Base-by-base conservation (phyloP, 2,888 invertebrate species). In the Limnephilus rhombicus region DNA sequence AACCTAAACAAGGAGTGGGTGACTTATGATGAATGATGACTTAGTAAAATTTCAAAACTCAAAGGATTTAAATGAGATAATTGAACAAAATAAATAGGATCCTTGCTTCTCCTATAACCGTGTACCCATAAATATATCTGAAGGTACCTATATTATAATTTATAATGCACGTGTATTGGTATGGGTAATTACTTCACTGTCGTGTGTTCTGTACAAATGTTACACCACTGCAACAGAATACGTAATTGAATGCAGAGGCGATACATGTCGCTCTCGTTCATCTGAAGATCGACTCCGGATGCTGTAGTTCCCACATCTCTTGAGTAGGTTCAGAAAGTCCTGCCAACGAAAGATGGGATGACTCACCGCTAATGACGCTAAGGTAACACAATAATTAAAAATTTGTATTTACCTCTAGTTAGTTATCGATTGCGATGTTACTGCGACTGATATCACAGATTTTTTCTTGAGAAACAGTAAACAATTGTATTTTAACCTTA, bases 251-350 rank as follows among this genome's bases (percentile, higher is more conserved):
- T 68, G 68, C 68, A 68, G 83, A 24, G 34, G 83, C 83, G 83
- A 41, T 34, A 83, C 83, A 83, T 41, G 83, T 83, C 83, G 83
- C 83, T 83, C 83, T 83, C 83, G 34, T 83, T 83, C 34, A 83
- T 37, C 37, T 24, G 11, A 13, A 41, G 83, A 83, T 83, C 34
- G 34, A 34, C 34, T 34, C 83, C 34, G 83, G 83, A 83, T 34
- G 83, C 41, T n/a, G 68, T 41, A 83, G 83, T 24, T 83, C 83
- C 83, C 37, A 83, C 83, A 83, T 34, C 83, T 41, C 68, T 68
- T 68, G 24, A 24, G 68, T 68, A 68, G 68, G 24, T 68, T 68
- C 7, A 68, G 1, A 68, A 24, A 68, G 68, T 68, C 68, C 24
- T 68, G 68, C 68, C 68, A 9, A 24, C 68, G 24, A 68, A 24